phyloP scores from a whole-genome alignment of 2,888 invertebrate genomes.

The Polydrusus cervinus region DNA sequence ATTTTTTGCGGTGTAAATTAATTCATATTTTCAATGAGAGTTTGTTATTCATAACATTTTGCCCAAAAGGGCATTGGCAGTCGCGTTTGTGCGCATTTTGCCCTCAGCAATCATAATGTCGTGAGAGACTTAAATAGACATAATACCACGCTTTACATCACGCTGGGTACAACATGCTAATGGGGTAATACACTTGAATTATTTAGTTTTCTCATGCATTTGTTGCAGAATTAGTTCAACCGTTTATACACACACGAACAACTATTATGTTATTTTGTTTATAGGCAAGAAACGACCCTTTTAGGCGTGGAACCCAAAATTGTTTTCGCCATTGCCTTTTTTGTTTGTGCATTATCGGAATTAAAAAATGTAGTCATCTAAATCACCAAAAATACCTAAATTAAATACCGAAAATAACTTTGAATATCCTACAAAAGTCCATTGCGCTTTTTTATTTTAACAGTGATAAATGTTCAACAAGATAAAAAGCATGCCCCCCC shows the following conservation, averaged over 20 bases:
- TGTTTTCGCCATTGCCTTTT: too few species aligned
- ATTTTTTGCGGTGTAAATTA: too few species aligned
- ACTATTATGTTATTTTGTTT: too few species aligned
- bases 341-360: too few species aligned
- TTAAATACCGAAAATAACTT: too few species aligned
- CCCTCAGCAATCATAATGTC: not conserved
- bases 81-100: not conserved
- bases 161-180: slow-evolving; percentile 31
- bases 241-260: slow-evolving; percentile 1
- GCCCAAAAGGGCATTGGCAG: not conserved
- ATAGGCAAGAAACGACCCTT: too few species aligned
- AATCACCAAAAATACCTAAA: too few species aligned
- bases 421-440: too few species aligned
- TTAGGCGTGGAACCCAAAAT: too few species aligned
- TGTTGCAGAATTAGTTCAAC: slow-evolving; percentile 27
- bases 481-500: slow-evolving; percentile 3
- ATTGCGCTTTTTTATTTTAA: not conserved
- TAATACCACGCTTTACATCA: slow-evolving; percentile 32
- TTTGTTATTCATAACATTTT: not conserved
- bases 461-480: slow-evolving; percentile 2
- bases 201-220: slow-evolving; percentile 37
- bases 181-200: slow-evolving; percentile 28
- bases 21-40: not conserved
- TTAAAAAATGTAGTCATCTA: too few species aligned
- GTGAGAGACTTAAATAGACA: slow-evolving; percentile 27